Percentiles rank a stretch among this genome's conserved stretches.
These are phyloP conservation scores for Iselma pallidipennis DNA, from an alignment of 2,888 invertebrate species.

Conservation along the genomic window DNA sequence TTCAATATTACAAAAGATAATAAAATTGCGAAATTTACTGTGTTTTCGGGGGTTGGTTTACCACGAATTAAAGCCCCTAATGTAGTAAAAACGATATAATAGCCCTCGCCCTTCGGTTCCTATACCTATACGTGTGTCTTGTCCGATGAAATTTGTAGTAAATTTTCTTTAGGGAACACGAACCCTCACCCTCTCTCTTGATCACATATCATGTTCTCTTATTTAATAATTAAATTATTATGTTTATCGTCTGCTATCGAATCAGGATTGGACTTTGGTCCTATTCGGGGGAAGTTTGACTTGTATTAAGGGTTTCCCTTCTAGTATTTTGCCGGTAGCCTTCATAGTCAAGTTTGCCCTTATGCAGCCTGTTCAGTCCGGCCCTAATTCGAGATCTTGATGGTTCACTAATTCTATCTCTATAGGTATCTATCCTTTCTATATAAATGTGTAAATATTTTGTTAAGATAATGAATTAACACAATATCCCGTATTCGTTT, in stretches of 20 bases:
- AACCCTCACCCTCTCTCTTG: background rate
- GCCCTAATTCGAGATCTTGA: too few relatives aligned
- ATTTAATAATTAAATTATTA: background rate
- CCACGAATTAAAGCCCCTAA: slow-evolving; percentile 28
- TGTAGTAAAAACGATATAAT: slow-evolving; percentile 6
- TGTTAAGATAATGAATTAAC: background rate
- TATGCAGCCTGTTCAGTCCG: too few relatives aligned
- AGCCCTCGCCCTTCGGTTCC: background rate
- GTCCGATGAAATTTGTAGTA: background rate
- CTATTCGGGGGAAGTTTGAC: too few relatives aligned
- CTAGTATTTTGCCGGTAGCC: too few relatives aligned
- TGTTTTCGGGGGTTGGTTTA: slow-evolving; percentile 8
- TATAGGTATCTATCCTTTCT: too few relatives aligned
- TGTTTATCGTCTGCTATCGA: too few relatives aligned
- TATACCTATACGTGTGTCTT: background rate
- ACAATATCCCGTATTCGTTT: background rate
- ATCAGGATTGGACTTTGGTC: too few relatives aligned
- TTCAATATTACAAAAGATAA: background rate
- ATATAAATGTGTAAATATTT: background rate
- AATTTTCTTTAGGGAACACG: background rate
- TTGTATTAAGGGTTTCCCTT: too few relatives aligned
- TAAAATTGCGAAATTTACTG: slow-evolving; percentile 2
- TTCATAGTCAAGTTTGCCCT: too few relatives aligned
- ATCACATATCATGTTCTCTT: background rate
- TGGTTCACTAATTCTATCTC: too few relatives aligned